Conservation (phyloP, 2,888 invertebrate species). For the Dendrolimus pini region DNA sequence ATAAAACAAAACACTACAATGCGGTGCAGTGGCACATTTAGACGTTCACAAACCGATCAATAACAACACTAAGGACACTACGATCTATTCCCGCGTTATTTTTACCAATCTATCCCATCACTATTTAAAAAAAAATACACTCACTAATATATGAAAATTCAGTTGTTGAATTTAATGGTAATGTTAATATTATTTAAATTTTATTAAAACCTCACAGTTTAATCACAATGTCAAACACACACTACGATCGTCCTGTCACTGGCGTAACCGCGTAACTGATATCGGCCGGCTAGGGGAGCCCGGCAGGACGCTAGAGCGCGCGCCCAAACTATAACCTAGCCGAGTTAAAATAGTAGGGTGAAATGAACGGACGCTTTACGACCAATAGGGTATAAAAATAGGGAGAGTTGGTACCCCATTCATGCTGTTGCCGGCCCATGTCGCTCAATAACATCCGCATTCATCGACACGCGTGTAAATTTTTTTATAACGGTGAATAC, state of each 20-base stretch:
- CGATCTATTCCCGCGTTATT: constrained; percentile 48
- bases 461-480: constrained; percentile 19
- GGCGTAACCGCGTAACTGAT: constrained; percentile 17
- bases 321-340: constrained; percentile 68
- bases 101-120: constrained; percentile 20
- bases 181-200: not conserved
- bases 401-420: constrained; percentile 56
- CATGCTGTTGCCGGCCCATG: constrained; percentile 48
- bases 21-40: constrained; percentile 42
- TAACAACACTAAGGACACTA: constrained; percentile 44
- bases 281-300: constrained; percentile 31
- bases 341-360: constrained; percentile 53
- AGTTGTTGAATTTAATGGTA: too few species aligned
- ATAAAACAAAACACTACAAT: constrained; percentile 27
- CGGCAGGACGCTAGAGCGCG: constrained; percentile 51
- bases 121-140: not conserved
- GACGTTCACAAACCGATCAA: constrained; percentile 36
- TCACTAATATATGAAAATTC: not conserved
- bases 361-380: constrained; percentile 2
- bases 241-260: constrained; percentile 60
- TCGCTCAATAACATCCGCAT: constrained; percentile 52
- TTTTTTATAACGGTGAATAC: not conserved
- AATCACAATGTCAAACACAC: constrained; percentile 20
- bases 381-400: constrained; percentile 22
- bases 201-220: not conserved